Evolutionary conservation across 2,888 invertebrate species (phyloP), one percentile per base, ranked within the genome.

Genomic region (Pammene aurita): DNA sequence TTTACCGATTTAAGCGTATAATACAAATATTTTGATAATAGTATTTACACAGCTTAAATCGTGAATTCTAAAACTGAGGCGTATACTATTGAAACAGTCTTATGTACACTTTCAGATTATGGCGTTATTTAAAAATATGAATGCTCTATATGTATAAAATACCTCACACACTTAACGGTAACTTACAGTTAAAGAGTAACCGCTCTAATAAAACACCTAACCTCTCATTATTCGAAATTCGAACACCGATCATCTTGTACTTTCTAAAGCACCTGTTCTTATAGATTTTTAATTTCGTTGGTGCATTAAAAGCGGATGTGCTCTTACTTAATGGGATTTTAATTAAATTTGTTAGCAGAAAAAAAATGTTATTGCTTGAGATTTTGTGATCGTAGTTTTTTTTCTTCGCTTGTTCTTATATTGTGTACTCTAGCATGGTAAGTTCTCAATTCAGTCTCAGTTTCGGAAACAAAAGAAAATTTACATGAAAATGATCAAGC

Each of bases 121-220:
- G 4, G 11, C n/a, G 14, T 16, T 11, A 16, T 9, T 61, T 13
- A 14, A 16, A 18, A 52, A n/a, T 13, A 46, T 34, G 50, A 18
- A 26, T 52, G 50, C 13, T 41, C 18, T n/a, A 52, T 42, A n/a
- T n/a, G n/a, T n/a, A 58, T 34, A 26, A 58, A 5, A 50, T 50
- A 35, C 58, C n/a, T 50, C 16, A 26, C 10, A 35, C 56, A 48
- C 34, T n/a, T 68, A 68, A 63, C 57, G 63, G 55, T 56, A 62
- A 42, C 34, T n/a, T 42, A 56, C 50, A 63, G 67, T 63, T 67
- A 56, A 56, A 52, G 11, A 35, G 42, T 60, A 66, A 1, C 56
- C 14, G 50, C 57, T 68, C 68, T 64, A 68, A 44, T 63, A 63
- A 63, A 63, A 63, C 63, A 63, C 50, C 42, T 57, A 57, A 62